Conservation (phyloP, 2,888 invertebrate genomes). For the Clostera curtula region DNA sequence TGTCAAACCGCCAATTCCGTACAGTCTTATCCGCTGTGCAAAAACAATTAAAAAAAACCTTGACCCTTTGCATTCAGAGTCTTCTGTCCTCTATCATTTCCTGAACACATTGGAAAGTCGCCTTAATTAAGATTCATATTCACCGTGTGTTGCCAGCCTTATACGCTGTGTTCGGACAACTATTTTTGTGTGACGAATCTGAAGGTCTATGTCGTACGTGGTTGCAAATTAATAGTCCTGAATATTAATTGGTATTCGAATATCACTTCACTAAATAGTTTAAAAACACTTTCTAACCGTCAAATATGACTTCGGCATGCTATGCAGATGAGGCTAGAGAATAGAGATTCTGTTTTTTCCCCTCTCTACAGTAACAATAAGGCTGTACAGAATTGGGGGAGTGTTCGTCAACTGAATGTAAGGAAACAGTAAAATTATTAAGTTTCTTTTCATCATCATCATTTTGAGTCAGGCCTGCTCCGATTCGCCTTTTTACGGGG, state of each 20-base stretch:
- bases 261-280: no score
- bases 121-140: conserved; percentile 32
- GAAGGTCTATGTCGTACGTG: conserved; percentile 35
- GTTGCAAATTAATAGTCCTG: conserved; percentile 7
- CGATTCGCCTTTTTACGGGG: no score
- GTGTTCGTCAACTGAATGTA: no score
- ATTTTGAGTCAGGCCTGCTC: no score
- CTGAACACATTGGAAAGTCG: conserved; percentile 29
- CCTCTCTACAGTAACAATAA: no score
- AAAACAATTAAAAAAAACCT: conserved; percentile 6
- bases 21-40: conserved; percentile 1
- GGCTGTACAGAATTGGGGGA: no score
- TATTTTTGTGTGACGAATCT: conserved; percentile 10
- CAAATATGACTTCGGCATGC: no score
- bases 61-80: conserved; percentile 19
- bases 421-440: no score
- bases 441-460: no score
- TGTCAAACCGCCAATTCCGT: conserved; percentile 1
- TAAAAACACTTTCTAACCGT: no score
- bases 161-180: conserved; percentile 8
- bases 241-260: conserved; percentile 19
- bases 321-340: no score
- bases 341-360: no score
- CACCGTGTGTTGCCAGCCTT: conserved; percentile 24
- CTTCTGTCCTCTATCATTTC: conserved; percentile 15